Evolutionary conservation across 2,888 invertebrate genomes (phyloP), one percentile per base, ranked within the genome.

Genomic region (Polydrusus cervinus): DNA sequence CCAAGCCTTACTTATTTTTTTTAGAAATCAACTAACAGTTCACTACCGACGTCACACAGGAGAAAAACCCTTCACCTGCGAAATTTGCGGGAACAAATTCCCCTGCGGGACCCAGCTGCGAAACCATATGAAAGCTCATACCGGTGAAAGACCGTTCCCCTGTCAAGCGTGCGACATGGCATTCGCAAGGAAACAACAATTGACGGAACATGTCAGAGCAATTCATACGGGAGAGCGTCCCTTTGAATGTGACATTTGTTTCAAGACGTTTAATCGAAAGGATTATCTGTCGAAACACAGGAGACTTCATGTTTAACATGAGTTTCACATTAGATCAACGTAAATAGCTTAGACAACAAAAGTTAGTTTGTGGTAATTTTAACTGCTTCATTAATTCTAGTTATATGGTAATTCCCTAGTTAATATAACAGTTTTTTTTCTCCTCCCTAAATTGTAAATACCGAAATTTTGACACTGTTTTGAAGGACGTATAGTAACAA

Each of bases 181-280:
- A 5, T 86, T 85, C 68, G 79, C 82, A 2, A 84, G 84, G 55
- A 80, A 81, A 40, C 80, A 83, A 47, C 82, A 81, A 18, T 80
- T 85, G 16, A 82, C 83, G 13, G 80, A 81, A 45, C 86, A 86
- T 69, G 80, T 83, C 72, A 71, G 84, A 30, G 83, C 82, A 9
- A 77, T 77, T 2, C 86, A 86, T 69, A 84, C 83, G 0, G 84
- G 84, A 0, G 81, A 82, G 53, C 83, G 83, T 34, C 85, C 85
- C 0, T 87, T 86, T 72, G 84, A 84, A 51, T 89, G 89, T 73
- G 82, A 83, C 10, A 82, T 85, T 34, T 89, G 89, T 78, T 13
- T 40, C 14, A 77, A 77, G 45, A 67, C 67, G 0, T 77, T 77
- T 47, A 67, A 70, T 68, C 66, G 77, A 55, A 70, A 71, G 34